phyloP scores from a whole-genome alignment of 2,797 vertebrate genomes.

The Delichon dasypus region DNA sequence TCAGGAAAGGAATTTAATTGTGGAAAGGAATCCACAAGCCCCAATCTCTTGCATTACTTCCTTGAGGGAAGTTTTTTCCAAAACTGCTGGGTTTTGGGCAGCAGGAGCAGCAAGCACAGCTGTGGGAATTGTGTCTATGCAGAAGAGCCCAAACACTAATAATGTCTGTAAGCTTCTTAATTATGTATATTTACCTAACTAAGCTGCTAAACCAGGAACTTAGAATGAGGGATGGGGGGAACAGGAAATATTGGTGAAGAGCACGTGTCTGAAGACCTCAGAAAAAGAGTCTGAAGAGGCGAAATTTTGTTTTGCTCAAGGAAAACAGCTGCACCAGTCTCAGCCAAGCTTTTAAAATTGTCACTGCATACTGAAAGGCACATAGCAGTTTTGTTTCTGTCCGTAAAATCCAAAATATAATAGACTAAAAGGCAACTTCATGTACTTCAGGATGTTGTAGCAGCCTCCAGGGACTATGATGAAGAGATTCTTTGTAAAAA shows the following conservation, averaged over 20 bases:
- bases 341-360: background rate
- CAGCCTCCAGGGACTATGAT: background rate
- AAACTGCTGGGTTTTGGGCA: background rate
- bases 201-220: background rate
- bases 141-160: background rate
- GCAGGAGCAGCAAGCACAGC: background rate
- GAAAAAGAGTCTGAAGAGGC: background rate
- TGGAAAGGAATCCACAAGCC: background rate
- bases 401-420: background rate
- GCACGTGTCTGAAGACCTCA: background rate
- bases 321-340: background rate
- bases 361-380: background rate
- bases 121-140: background rate
- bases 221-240: background rate
- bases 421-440: background rate
- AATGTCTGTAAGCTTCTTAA: background rate
- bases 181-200: background rate
- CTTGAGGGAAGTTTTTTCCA: background rate
- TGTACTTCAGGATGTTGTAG: background rate
- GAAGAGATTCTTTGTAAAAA: background rate
- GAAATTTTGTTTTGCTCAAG: background rate
- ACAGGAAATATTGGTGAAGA: background rate
- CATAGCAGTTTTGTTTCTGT: background rate
- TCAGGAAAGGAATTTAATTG: background rate
- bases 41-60: background rate